phyloP scores from a whole-genome alignment of 2,888 invertebrate species.

The Tethea ocularis region DNA sequence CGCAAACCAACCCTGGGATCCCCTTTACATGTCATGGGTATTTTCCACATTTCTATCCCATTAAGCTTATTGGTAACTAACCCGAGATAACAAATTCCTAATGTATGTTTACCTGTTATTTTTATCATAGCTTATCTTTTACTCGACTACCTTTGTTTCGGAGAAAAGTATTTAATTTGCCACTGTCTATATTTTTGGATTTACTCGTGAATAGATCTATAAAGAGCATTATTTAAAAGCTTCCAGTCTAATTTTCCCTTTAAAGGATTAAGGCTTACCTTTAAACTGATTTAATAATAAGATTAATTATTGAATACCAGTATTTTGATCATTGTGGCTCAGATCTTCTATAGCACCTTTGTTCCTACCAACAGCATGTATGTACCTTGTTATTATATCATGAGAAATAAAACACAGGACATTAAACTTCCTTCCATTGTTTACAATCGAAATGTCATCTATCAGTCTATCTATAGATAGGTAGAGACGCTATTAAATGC shows the following conservation, averaged over 20 bases:
- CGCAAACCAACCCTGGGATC: constrained; percentile 37
- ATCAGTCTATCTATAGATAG: neutral
- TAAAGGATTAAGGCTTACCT: too few species aligned
- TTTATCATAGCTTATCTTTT: neutral
- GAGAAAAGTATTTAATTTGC: neutral
- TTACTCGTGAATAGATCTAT: neutral
- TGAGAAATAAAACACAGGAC: constrained; percentile 14
- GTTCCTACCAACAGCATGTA: neutral
- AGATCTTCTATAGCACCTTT: neutral
- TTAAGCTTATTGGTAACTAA: constrained; percentile 18
- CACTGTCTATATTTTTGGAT: too few species aligned
- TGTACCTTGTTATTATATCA: neutral
- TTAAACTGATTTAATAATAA: too few species aligned
- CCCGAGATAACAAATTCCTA: constrained; percentile 4
- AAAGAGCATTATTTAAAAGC: neutral
- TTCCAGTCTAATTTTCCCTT: too few species aligned
- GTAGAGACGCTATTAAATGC: constrained; percentile 7
- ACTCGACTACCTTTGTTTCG: neutral
- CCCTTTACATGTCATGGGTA: constrained; percentile 24
- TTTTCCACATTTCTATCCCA: constrained; percentile 12
- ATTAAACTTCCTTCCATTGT: constrained; percentile 38
- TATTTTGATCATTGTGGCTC: too few species aligned
- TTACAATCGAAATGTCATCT: constrained; percentile 18
- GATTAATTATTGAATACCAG: too few species aligned
- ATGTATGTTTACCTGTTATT: neutral